Percentiles rank a stretch among this genome's conserved stretches.
Conservation (phyloP, 2,797 vertebrate genomes). For the Eleutherodactylus coqui region DNA sequence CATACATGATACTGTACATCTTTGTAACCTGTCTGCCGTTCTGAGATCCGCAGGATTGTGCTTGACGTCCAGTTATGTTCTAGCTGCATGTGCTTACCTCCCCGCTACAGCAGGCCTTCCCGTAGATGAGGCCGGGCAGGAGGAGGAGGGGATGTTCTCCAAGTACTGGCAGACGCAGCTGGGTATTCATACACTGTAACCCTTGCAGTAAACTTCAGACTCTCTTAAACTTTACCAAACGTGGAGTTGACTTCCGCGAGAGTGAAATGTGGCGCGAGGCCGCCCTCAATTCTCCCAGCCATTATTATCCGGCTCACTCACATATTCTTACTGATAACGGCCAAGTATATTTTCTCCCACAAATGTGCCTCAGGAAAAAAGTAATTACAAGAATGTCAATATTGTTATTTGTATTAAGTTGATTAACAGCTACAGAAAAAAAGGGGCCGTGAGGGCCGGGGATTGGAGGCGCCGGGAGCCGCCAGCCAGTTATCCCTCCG, state of each 20-base stretch:
- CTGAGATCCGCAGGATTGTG: background rate
- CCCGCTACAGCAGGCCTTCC: background rate
- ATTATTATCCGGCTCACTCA: slow-evolving; percentile 64
- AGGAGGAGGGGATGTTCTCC: background rate
- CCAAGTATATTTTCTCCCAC: slow-evolving; percentile 74
- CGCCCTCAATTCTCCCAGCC: slow-evolving; percentile 42
- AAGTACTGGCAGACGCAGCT: background rate
- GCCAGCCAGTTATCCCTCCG: slow-evolving; percentile 75
- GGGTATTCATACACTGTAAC: background rate
- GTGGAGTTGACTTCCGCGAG: slow-evolving; percentile 44
- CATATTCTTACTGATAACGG: slow-evolving; percentile 74
- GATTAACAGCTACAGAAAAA: slow-evolving; percentile 78
- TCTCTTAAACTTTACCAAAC: background rate
- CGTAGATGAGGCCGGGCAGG: slow-evolving; percentile 5
- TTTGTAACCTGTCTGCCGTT: too few species aligned
- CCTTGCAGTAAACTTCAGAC: background rate
- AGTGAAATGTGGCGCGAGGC: slow-evolving; percentile 46
- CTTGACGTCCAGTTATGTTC: slow-evolving; percentile 31
- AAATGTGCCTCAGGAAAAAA: slow-evolving; percentile 75
- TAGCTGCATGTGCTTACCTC: background rate
- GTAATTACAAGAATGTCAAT: slow-evolving; percentile 82
- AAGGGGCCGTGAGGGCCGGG: slow-evolving; percentile 4
- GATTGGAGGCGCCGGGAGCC: slow-evolving; percentile 75
- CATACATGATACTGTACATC: too few species aligned
- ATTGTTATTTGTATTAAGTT: slow-evolving; percentile 79